Percentiles rank a stretch among this genome's conserved stretches.
Conservation (phyloP, 1,140 invertebrate genomes). For the Drosophila pruinosa region DNA sequence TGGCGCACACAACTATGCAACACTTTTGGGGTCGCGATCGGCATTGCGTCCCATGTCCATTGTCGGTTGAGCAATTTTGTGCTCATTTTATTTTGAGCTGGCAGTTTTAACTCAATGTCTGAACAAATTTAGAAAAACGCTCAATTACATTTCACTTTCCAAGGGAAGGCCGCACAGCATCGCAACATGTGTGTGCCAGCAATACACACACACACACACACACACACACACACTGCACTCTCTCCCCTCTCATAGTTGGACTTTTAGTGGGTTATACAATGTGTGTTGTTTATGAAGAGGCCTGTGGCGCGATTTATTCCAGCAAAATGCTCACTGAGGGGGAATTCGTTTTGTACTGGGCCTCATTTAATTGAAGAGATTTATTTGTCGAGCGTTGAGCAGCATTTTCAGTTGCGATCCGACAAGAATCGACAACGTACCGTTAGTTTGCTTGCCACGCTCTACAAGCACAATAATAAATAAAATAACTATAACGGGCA, state of each 20-base stretch:
- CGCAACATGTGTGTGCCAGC: constrained; percentile 23
- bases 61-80: constrained; percentile 31
- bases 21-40: not conserved
- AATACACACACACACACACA: not conserved
- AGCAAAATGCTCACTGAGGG: constrained; percentile 10
- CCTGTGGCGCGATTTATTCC: constrained; percentile 5
- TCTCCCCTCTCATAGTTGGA: not conserved
- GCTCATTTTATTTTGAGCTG: constrained; percentile 3
- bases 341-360: constrained; percentile 58
- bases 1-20: constrained; percentile 66
- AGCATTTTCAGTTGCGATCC: constrained; percentile 61
- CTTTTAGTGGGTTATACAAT: constrained; percentile 53
- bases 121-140: constrained; percentile 66
- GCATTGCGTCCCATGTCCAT: not conserved
- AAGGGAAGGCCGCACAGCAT: constrained; percentile 68
- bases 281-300: constrained; percentile 51
- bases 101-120: constrained; percentile 49
- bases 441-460: not conserved
- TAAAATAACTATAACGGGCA: constrained; percentile 5
- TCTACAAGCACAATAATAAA: constrained; percentile 14
- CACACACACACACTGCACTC: not conserved
- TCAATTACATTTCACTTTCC: constrained; percentile 78
- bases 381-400: constrained; percentile 49
- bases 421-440: constrained; percentile 34
- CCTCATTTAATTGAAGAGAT: constrained; percentile 77